These are phyloP conservation scores for Picathartes gymnocephalus DNA, from an alignment of 2,113 vertebrate genomes.

Conservation along the genomic window DNA sequence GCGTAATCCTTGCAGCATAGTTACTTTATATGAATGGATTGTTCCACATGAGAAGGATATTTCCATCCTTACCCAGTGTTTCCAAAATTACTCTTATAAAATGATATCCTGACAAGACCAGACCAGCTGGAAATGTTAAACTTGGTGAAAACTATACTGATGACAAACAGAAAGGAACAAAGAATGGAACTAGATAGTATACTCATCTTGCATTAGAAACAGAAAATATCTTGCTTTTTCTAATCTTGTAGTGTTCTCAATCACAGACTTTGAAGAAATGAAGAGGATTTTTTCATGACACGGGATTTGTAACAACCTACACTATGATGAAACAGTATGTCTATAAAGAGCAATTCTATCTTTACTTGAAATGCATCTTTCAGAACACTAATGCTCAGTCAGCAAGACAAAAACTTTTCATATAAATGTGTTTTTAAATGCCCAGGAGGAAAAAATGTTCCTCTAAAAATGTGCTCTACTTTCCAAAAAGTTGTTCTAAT, in stretches of 20 bases:
- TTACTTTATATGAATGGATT: neutral
- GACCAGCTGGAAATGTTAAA: neutral
- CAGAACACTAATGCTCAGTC: neutral
- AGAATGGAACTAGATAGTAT: neutral
- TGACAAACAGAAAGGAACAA: neutral
- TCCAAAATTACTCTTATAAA: neutral
- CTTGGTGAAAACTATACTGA: neutral
- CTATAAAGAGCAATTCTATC: neutral
- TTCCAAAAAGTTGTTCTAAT: neutral
- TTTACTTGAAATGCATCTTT: neutral
- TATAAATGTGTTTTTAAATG: neutral
- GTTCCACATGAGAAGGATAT: rapidly evolving
- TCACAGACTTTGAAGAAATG: neutral
- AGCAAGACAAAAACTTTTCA: neutral
- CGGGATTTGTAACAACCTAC: neutral
- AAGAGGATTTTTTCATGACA: neutral
- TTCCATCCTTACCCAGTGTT: neutral
- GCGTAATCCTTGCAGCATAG: neutral
- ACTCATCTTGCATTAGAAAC: neutral
- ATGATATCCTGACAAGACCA: neutral
- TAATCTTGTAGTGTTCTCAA: neutral
- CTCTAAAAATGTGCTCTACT: neutral
- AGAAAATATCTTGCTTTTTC: neutral
- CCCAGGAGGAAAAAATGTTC: neutral
- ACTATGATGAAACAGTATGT: neutral